A percentile compares a stretch with the other conserved stretches of the same genome.
Evolutionary conservation across 2,888 invertebrate species (phyloP).

Genomic region (Dichetophora obliterata): DNA sequence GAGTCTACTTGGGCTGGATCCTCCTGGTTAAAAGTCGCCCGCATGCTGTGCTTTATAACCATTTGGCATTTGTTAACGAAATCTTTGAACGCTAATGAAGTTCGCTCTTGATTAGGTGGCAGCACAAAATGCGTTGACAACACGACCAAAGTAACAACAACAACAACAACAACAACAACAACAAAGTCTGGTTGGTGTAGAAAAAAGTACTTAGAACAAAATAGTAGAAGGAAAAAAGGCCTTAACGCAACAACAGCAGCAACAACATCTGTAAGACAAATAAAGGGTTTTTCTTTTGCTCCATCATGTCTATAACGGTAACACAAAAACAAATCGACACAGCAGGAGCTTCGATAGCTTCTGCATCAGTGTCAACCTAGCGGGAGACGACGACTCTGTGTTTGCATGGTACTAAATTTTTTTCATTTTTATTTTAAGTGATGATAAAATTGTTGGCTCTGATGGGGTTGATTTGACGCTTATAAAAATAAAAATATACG

Average conservation of each 20-base stretch:
- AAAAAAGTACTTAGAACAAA: neutral
- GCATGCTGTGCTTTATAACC: constrained; percentile 14
- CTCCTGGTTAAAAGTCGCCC: neutral
- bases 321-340: constrained; percentile 18
- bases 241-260: neutral
- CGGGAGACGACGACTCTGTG: neutral
- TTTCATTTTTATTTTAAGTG: neutral
- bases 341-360: constrained; percentile 23
- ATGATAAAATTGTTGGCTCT: too few species aligned
- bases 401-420: neutral
- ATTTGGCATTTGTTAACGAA: constrained; percentile 29
- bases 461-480: too few species aligned
- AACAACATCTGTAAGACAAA: neutral
- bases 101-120: constrained; percentile 45
- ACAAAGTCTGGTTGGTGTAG: neutral
- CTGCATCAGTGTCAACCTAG: constrained; percentile 12
- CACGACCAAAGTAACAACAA: neutral
- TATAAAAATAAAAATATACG: too few species aligned
- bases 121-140: neutral
- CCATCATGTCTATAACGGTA: neutral
- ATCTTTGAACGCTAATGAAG: constrained; percentile 41
- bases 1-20: neutral
- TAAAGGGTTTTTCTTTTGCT: constrained; percentile 5
- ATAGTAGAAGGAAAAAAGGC: neutral
- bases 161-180: neutral